phyloP scores from a whole-genome alignment of 2,113 vertebrate genomes.

The Meriones unguiculatus region DNA sequence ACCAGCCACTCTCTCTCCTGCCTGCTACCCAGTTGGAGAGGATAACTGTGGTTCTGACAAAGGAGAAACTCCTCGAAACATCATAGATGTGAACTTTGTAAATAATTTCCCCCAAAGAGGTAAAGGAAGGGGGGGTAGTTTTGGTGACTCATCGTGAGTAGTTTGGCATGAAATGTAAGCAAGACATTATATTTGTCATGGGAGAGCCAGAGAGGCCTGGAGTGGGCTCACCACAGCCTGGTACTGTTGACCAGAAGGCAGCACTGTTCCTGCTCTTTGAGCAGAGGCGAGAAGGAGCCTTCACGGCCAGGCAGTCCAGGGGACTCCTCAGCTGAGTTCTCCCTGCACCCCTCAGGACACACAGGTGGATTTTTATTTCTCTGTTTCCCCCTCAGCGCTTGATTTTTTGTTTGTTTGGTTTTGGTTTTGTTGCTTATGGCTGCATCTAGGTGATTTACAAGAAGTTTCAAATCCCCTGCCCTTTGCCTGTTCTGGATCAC shows the following conservation, averaged over 20 bases:
- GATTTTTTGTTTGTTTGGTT: neutral
- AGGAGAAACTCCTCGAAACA: neutral
- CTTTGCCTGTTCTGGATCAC: slow-evolving; percentile 90
- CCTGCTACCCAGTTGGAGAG: neutral
- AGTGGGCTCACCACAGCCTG: neutral
- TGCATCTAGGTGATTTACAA: slow-evolving; percentile 95
- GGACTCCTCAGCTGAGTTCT: neutral
- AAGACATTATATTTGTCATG: slow-evolving; percentile 24
- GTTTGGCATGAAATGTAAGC: neutral
- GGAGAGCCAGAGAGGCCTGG: neutral
- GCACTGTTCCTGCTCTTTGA: neutral
- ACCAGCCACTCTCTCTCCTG: neutral
- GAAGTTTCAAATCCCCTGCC: slow-evolving; percentile 96
- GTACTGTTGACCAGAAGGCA: neutral
- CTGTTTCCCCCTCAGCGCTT: slow-evolving; percentile 10
- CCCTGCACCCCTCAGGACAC: neutral
- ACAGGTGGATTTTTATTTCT: neutral
- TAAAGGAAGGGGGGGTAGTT: neutral
- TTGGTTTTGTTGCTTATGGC: neutral
- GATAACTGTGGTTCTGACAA: neutral
- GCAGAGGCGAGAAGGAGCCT: neutral
- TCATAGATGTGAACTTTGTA: neutral
- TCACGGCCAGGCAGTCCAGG: neutral
- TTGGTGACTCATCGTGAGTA: neutral
- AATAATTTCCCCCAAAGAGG: neutral